These are phyloP conservation scores for Melanotaenia parkinsoni DNA, from an alignment of 2,797 vertebrate species.

Conservation along the genomic window DNA sequence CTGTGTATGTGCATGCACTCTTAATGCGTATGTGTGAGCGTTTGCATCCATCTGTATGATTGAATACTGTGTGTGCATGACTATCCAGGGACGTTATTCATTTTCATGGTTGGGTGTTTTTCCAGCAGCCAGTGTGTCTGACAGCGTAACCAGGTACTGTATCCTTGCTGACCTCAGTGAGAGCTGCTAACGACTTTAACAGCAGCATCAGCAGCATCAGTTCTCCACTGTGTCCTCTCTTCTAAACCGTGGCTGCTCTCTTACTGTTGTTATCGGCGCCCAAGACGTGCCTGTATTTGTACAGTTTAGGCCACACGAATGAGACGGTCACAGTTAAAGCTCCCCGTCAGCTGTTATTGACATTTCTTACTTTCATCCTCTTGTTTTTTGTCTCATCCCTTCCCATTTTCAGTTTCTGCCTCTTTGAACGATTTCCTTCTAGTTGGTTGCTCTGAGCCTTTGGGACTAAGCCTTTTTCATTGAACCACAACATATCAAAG, in stretches of 20 bases:
- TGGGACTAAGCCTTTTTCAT: slow-evolving; percentile 44
- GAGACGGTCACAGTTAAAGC: slow-evolving; percentile 18
- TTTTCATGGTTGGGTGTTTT: slow-evolving; percentile 65
- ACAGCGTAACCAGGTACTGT: slow-evolving; percentile 70
- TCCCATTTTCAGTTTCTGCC: slow-evolving; percentile 1
- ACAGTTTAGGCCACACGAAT: background rate
- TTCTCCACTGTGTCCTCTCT: slow-evolving; percentile 32
- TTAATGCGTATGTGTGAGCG: slow-evolving; percentile 22
- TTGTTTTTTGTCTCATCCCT: background rate
- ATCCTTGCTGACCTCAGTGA: slow-evolving; percentile 67
- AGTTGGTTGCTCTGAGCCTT: slow-evolving; percentile 33
- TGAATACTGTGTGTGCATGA: slow-evolving; percentile 46
- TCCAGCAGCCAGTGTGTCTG: slow-evolving; percentile 58
- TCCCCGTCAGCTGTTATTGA: slow-evolving; percentile 45
- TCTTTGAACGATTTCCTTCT: slow-evolving; percentile 33
- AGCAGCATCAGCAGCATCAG: slow-evolving; percentile 59
- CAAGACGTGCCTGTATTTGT: slow-evolving; percentile 8
- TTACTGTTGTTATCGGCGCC: slow-evolving; percentile 2
- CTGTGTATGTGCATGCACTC: background rate
- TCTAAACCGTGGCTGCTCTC: slow-evolving; percentile 23
- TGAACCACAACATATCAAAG: slow-evolving; percentile 63
- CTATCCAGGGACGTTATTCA: slow-evolving; percentile 58
- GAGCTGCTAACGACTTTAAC: slow-evolving; percentile 68
- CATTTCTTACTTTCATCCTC: slow-evolving; percentile 14
- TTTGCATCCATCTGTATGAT: slow-evolving; percentile 45